These are phyloP conservation scores for Parasteatoda tepidariorum DNA, from an alignment of 1,140 invertebrate species.

Conservation along the genomic window DNA sequence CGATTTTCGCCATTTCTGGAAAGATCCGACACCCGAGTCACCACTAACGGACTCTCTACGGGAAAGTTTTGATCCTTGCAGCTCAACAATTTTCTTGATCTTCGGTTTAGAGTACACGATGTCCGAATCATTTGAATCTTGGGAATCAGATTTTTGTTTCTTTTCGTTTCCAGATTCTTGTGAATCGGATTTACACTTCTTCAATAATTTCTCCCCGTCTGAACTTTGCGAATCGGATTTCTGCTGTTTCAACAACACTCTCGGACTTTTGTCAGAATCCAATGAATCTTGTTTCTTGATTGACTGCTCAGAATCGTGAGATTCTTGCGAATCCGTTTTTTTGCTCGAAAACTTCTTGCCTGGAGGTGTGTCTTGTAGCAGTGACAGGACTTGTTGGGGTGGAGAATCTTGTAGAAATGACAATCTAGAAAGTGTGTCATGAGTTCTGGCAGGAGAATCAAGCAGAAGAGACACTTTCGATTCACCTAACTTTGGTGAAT, in stretches of 20 bases:
- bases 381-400: constrained; percentile 1
- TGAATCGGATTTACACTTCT: constrained; percentile 24
- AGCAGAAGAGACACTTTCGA: constrained; percentile 34
- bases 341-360: background rate
- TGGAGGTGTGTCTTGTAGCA: constrained; percentile 27
- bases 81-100: constrained; percentile 29
- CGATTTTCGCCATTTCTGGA: constrained; percentile 31
- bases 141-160: constrained; percentile 47
- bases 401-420: constrained; percentile 34
- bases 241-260: background rate
- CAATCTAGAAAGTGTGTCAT: constrained; percentile 35
- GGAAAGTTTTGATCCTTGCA: constrained; percentile 20
- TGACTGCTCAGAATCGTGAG: constrained; percentile 32
- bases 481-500: constrained; percentile 17
- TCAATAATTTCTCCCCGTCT: background rate
- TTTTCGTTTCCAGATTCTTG: constrained; percentile 11
- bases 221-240: constrained; percentile 25
- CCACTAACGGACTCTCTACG: constrained; percentile 25
- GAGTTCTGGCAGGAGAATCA: constrained; percentile 37
- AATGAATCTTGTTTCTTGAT: constrained; percentile 9
- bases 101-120: constrained; percentile 1
- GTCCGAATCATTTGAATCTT: constrained; percentile 45
- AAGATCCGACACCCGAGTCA: background rate
- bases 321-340: constrained; percentile 34
- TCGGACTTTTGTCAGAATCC: constrained; percentile 12